Conservation (phyloP, 2,113 vertebrate species). For the Ellobius talpinus region DNA sequence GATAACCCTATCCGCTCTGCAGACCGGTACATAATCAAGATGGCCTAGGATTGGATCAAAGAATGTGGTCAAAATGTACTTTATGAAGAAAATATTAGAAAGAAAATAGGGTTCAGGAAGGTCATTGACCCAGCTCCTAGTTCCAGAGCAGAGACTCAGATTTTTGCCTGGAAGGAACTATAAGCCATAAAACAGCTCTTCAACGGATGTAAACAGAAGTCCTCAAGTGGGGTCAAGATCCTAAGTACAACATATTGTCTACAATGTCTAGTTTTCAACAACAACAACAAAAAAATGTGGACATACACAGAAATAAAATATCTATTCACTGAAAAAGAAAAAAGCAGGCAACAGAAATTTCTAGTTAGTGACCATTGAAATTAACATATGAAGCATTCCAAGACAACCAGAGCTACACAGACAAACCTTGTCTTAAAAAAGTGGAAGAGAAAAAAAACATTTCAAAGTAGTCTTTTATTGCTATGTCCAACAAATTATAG, state of each 20-base stretch:
- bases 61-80: neutral
- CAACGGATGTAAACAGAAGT: neutral
- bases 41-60: neutral
- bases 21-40: neutral
- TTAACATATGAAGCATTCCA: neutral
- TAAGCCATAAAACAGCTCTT: neutral
- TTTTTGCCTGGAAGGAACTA: conserved; percentile 34
- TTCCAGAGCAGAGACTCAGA: neutral
- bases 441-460: neutral
- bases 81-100: neutral
- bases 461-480: neutral
- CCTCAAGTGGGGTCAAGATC: neutral
- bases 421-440: neutral
- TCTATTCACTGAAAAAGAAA: neutral
- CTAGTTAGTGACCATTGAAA: neutral
- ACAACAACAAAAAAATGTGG: neutral
- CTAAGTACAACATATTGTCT: neutral
- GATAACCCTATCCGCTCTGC: neutral
- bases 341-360: neutral
- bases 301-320: conserved; percentile 33
- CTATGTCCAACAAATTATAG: neutral
- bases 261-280: conserved; percentile 14
- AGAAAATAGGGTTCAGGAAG: neutral
- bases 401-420: neutral
- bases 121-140: neutral